Base-by-base conservation (phyloP, 2,797 vertebrate genomes). In the Acestrorhynchus altus region DNA sequence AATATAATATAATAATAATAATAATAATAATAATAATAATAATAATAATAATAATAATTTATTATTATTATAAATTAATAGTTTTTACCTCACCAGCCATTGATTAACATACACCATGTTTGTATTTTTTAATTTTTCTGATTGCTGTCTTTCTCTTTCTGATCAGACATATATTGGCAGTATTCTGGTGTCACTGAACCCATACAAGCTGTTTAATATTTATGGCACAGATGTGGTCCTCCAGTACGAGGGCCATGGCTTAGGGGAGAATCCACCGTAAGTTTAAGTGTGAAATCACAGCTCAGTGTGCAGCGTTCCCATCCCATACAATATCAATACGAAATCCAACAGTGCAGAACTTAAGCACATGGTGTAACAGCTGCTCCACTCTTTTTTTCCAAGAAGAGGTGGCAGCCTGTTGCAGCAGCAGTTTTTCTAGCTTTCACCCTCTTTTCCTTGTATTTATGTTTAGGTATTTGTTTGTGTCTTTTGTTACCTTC, bases 201-300 rank as follows among this genome's bases (percentile, higher is more conserved):
- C 98, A 0, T 99, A 99, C 85, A 95, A 90, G 85, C 89, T 98
- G 93, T 94, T 93, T 66, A 94, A 97, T 85, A 96, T 98, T 85
- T 99, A 99, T 0, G 97, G 98, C 67, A 97, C 93, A 0, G 96
- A 98, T 84, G 89, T 95, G 84, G 97, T 99, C 84, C 92, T 94
- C 76, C 94, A 95, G 87, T 98, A 99, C 0, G 94, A 94, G 2
- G 95, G 97, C 18, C 94, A 90, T 66, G 93, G 95, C n/a, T 88
- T 98, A 82, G 91, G 92, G 22, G 96, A 99, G 85, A 99, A 98
- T 54, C 96, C 98, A 0, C 98, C 98, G 98, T 99, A 91, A 97
- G 98, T 83, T 51, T 46, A 12, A 72, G 24, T 39, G 44, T 52
- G 40, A 51, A 47, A 31, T 13, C 59, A 15, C 47, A 71, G 35